Evolutionary conservation across 2,797 vertebrate species (phyloP).

Genomic region (Caiman crocodilus): DNA sequence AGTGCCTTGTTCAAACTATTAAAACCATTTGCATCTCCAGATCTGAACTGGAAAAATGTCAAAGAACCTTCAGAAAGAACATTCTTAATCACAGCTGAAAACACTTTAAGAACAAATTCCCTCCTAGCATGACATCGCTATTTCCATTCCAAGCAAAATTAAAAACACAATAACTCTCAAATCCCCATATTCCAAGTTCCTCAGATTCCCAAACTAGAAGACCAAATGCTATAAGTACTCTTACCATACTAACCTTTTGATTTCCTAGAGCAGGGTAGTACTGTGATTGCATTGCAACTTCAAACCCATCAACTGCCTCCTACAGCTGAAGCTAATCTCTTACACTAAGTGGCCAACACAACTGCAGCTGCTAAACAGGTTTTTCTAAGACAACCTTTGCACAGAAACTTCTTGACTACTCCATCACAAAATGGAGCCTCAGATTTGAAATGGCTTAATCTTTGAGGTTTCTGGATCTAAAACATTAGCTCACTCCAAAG

Average conservation of each 20-base stretch:
- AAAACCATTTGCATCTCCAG: background rate
- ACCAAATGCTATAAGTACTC: background rate
- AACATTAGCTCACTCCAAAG: background rate
- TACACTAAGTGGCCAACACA: background rate
- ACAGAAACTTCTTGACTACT: too few relatives aligned
- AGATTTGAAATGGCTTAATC: too few relatives aligned
- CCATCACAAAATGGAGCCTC: too few relatives aligned
- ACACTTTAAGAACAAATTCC: background rate
- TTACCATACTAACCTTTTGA: fast-evolving
- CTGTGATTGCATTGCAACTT: fast-evolving
- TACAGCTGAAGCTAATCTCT: background rate
- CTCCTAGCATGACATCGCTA: background rate
- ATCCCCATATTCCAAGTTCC: background rate
- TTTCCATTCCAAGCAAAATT: background rate
- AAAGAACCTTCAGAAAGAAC: background rate
- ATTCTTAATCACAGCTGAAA: background rate
- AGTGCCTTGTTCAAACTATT: background rate
- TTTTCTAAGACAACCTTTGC: too few relatives aligned
- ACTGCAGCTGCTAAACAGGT: background rate
- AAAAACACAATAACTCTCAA: background rate
- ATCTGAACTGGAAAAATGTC: background rate
- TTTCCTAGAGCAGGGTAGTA: background rate
- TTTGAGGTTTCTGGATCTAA: fast-evolving
- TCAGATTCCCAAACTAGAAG: background rate
- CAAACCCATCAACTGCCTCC: background rate